Evolutionary conservation across 2,888 invertebrate species (phyloP).

Genomic region (Cosmorhoe ocellata): DNA sequence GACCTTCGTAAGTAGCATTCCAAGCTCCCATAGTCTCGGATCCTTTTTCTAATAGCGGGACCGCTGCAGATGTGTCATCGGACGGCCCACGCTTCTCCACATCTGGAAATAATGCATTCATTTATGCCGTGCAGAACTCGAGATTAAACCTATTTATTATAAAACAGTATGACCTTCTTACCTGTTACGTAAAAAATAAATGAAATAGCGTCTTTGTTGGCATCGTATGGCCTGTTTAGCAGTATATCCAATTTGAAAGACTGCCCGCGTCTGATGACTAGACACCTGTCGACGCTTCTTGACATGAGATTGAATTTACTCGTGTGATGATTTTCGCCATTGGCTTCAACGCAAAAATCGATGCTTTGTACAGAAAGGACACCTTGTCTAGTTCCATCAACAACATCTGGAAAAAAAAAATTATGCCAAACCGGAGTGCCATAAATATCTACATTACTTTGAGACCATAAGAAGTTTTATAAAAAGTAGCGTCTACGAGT

Average conservation of each 20-base stretch:
- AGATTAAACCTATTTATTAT: too few species aligned
- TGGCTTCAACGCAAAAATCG: slow-evolving; percentile 87
- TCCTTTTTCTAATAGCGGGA: slow-evolving; percentile 86
- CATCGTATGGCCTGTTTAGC: slow-evolving; percentile 89
- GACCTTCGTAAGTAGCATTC: slow-evolving; percentile 88
- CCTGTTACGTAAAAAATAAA: slow-evolving; percentile 92
- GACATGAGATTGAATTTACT: slow-evolving; percentile 89
- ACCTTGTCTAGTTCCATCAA: slow-evolving; percentile 74
- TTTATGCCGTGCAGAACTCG: too few species aligned
- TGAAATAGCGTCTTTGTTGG: slow-evolving; percentile 89
- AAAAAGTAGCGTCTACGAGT: too few species aligned
- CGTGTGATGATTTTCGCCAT: slow-evolving; percentile 90
- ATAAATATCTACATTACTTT: too few species aligned
- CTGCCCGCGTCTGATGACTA: slow-evolving; percentile 93
- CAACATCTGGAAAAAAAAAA: slow-evolving; percentile 60
- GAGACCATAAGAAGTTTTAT: too few species aligned
- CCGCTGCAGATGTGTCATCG: slow-evolving; percentile 89
- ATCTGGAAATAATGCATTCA: slow-evolving; percentile 68
- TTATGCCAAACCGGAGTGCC: too few species aligned
- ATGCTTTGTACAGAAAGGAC: slow-evolving; percentile 88
- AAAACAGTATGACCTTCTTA: slow-evolving; percentile 47
- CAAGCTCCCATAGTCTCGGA: slow-evolving; percentile 85
- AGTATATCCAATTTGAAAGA: slow-evolving; percentile 88
- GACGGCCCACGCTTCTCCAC: slow-evolving; percentile 90
- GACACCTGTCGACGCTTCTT: slow-evolving; percentile 79